Evolutionary conservation across 2,797 vertebrate species (phyloP).

Genomic region (Pseudochirops corinnae): DNA sequence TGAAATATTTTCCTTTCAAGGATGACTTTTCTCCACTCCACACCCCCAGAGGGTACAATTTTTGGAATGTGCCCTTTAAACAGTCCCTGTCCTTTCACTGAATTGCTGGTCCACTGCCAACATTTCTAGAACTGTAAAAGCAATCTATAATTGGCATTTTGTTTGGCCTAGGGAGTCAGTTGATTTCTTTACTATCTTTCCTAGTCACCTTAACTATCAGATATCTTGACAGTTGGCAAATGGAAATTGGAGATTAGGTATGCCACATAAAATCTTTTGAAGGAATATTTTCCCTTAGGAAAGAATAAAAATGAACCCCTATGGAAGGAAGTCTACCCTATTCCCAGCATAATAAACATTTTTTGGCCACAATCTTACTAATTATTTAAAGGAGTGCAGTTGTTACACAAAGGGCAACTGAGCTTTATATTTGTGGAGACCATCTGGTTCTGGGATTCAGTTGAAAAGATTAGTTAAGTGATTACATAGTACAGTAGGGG

Average conservation of each 20-base stretch:
- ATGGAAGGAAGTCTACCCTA: slow-evolving; percentile 48
- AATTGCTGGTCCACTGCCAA: slow-evolving; percentile 55
- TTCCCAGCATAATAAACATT: slow-evolving; percentile 68
- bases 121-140: slow-evolving; percentile 51
- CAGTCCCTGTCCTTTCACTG: slow-evolving; percentile 43
- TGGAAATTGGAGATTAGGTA: slow-evolving; percentile 51
- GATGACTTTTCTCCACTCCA: background rate
- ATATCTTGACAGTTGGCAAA: slow-evolving; percentile 56
- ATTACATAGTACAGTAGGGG: background rate
- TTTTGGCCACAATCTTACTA: slow-evolving; percentile 60
- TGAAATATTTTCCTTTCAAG: slow-evolving; percentile 35
- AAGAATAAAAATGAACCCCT: slow-evolving; percentile 77
- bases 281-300: slow-evolving; percentile 54
- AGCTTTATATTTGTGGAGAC: background rate
- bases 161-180: slow-evolving; percentile 66
- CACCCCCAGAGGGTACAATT: slow-evolving; percentile 16
- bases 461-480: slow-evolving; percentile 50
- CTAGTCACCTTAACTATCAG: slow-evolving; percentile 40
- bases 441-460: slow-evolving; percentile 68
- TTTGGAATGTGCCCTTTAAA: slow-evolving; percentile 64
- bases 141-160: slow-evolving; percentile 70
- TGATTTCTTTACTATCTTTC: slow-evolving; percentile 68
- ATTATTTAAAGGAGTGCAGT: slow-evolving; percentile 70
- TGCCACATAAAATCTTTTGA: slow-evolving; percentile 54
- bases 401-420: slow-evolving; percentile 35